Percentiles rank a stretch among this genome's conserved stretches.
Evolutionary conservation across 2,888 invertebrate genomes (phyloP).

Genomic region (Agriopis leucophaearia): DNA sequence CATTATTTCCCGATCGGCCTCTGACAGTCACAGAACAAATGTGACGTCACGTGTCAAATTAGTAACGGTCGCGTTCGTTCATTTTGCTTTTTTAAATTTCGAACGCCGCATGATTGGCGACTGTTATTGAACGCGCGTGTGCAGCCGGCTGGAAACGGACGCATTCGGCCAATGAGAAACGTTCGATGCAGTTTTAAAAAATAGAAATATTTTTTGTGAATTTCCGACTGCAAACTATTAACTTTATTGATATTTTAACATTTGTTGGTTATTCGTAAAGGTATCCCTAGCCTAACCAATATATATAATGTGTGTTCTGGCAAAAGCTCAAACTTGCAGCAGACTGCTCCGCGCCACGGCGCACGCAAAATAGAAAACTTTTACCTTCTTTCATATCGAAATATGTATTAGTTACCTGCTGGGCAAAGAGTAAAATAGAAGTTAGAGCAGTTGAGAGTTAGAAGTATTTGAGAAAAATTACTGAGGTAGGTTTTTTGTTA

Average conservation of each 20-base stretch:
- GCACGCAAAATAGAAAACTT: constrained; percentile 73
- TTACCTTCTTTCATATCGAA: constrained; percentile 71
- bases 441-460: not conserved
- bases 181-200: constrained; percentile 46
- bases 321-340: constrained; percentile 51
- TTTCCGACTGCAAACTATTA: not conserved
- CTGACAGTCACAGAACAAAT: constrained; percentile 71
- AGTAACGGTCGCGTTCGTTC: constrained; percentile 75
- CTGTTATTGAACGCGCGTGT: constrained; percentile 71
- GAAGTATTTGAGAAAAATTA: too few relatives aligned
- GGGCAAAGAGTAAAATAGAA: constrained; percentile 50
- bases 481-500: too few relatives aligned
- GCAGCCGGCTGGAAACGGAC: constrained; percentile 63
- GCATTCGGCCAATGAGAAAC: constrained; percentile 61
- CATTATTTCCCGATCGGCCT: constrained; percentile 49
- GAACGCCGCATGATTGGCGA: constrained; percentile 77
- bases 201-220: constrained; percentile 16
- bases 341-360: constrained; percentile 48
- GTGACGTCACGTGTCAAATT: constrained; percentile 82
- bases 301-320: constrained; percentile 1
- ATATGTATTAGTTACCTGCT: constrained; percentile 65
- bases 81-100: constrained; percentile 81
- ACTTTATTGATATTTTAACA: not conserved
- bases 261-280: not conserved
- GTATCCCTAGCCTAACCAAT: not conserved